Evolutionary conservation across 2,113 vertebrate species (phyloP).

Genomic region (Bambusicola thoracicus): DNA sequence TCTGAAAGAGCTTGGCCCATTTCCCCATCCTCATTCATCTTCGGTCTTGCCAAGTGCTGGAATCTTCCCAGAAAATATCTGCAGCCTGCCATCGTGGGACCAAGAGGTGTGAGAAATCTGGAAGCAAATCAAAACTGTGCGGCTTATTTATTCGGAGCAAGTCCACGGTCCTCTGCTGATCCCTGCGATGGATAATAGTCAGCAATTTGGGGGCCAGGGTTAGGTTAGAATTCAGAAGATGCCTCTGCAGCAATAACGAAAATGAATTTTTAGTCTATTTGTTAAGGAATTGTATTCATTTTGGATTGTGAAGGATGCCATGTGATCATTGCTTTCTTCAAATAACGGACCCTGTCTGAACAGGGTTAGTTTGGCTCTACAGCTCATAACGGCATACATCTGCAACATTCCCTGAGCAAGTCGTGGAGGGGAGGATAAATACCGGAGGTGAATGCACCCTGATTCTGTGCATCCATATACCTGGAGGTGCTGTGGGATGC

Average conservation of each 20-base stretch:
- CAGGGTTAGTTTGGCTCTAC: neutral
- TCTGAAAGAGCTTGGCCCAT: constrained; percentile 44
- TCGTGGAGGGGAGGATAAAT: neutral
- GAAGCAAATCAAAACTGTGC: constrained; percentile 36
- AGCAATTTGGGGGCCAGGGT: neutral
- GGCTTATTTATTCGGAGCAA: constrained; percentile 35
- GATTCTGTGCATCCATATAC: neutral
- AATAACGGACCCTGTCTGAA: neutral
- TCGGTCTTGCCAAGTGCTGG: constrained; percentile 59
- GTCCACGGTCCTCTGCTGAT: neutral
- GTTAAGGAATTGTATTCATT: neutral
- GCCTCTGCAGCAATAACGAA: neutral
- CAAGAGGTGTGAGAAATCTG: constrained; percentile 54
- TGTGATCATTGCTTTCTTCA: neutral
- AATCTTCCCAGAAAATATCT: constrained; percentile 54
- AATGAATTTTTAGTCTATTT: neutral
- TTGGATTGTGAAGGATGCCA: neutral
- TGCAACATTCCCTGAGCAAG: neutral
- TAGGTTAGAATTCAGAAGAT: neutral
- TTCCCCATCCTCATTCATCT: constrained; percentile 58
- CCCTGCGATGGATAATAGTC: neutral
- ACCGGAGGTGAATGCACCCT: neutral
- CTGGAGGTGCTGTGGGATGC: neutral
- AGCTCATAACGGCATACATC: neutral
- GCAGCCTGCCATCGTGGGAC: constrained; percentile 32